Evolutionary conservation across 2,888 invertebrate species (phyloP).

Genomic region (Agriotes lineatus): DNA sequence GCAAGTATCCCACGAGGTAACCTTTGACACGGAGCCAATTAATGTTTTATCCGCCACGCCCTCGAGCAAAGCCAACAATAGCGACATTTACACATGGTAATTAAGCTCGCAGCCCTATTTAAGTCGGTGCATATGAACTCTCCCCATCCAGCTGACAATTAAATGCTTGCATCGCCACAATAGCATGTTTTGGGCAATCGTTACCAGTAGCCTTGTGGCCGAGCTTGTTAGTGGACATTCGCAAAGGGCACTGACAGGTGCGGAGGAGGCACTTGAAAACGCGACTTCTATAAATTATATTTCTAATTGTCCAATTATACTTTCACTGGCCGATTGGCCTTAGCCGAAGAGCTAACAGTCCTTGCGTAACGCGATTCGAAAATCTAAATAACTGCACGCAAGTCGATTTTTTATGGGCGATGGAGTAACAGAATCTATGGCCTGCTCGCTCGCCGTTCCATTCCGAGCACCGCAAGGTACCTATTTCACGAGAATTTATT

Average conservation of each 20-base stretch:
- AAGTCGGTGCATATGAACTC: constrained; percentile 23
- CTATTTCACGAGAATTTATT: not conserved
- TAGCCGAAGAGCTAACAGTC: not conserved
- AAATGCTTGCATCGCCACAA: constrained; percentile 46
- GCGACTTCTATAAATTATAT: constrained; percentile 18
- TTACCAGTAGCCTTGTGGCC: constrained; percentile 37
- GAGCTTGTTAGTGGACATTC: constrained; percentile 35
- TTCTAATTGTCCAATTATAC: constrained; percentile 28
- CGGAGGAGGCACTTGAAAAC: constrained; percentile 13
- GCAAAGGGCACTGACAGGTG: constrained; percentile 27
- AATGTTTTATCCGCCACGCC: not conserved
- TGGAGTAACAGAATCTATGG: not conserved
- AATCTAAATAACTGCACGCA: constrained; percentile 14
- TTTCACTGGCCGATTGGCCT: constrained; percentile 2
- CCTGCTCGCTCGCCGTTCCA: not conserved
- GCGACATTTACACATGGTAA: constrained; percentile 32
- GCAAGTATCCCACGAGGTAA: constrained; percentile 41
- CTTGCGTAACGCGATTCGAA: not conserved
- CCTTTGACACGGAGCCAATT: constrained; percentile 34
- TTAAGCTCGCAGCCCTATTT: constrained; percentile 21
- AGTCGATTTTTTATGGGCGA: not conserved
- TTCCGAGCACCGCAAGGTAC: not conserved
- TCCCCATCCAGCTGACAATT: constrained; percentile 43
- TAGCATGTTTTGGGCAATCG: constrained; percentile 49
- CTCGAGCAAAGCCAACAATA: constrained; percentile 9